A percentile compares a stretch with the other conserved stretches of the same genome.
phyloP scores from a whole-genome alignment of 2,888 invertebrate species.

The Morpho achilles region DNA sequence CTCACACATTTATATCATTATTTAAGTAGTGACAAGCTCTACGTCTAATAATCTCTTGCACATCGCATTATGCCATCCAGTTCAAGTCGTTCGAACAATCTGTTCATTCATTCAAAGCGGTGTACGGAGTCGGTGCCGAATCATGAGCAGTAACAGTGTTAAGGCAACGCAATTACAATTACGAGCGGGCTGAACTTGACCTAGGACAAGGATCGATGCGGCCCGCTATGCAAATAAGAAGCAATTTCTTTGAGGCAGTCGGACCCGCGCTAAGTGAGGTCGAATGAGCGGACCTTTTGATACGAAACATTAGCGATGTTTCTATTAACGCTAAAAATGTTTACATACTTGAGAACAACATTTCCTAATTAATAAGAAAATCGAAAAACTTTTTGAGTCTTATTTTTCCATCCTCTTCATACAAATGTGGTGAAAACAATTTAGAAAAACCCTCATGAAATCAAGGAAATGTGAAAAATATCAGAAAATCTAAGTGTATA shows the following conservation, averaged over 20 bases:
- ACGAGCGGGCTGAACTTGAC: conserved; percentile 66
- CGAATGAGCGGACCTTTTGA: conserved; percentile 23
- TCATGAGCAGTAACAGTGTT: conserved; percentile 58
- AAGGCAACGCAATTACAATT: conserved; percentile 68
- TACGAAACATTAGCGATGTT: conserved; percentile 1
- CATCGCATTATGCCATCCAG: too few relatives aligned
- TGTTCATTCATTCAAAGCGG: conserved; percentile 18
- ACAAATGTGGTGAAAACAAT: too few relatives aligned
- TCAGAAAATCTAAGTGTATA: too few relatives aligned
- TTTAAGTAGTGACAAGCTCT: too few relatives aligned
- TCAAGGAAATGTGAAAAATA: too few relatives aligned
- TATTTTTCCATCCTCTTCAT: too few relatives aligned
- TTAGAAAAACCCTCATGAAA: too few relatives aligned
- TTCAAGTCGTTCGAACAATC: not conserved
- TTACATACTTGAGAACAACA: too few relatives aligned
- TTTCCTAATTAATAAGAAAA: too few relatives aligned
- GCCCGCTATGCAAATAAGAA: conserved; percentile 71
- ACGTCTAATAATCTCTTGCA: too few relatives aligned
- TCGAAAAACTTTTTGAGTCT: too few relatives aligned
- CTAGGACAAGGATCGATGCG: conserved; percentile 64
- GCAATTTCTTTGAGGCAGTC: conserved; percentile 47
- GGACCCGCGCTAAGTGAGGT: conserved; percentile 25
- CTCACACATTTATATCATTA: too few relatives aligned
- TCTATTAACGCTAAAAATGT: not conserved
- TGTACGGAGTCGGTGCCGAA: conserved; percentile 33